A percentile compares a stretch with the other conserved stretches of the same genome.
Conservation (phyloP, 92 coral and sea anemone genomes). For the Nematostella vectensis region DNA sequence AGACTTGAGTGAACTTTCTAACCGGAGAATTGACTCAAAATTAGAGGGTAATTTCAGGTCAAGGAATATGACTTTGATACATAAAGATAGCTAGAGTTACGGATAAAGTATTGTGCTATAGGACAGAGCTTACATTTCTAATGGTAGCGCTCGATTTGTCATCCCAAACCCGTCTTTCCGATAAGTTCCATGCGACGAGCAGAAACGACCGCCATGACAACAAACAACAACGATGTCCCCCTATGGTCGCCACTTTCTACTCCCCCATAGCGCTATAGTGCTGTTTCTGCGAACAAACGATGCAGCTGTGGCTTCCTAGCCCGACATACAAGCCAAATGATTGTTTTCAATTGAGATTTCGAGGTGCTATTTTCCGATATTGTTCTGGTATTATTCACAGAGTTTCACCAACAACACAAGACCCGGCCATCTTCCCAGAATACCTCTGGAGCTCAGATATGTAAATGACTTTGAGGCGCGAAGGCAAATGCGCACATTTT, state of each 20-base stretch:
- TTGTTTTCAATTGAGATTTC: conserved; percentile 24
- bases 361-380: conserved; percentile 25
- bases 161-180: conserved; percentile 55
- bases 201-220: conserved; percentile 82
- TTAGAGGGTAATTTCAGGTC: no score
- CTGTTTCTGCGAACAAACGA: neutral
- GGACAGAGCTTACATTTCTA: conserved; percentile 79
- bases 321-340: conserved; percentile 9
- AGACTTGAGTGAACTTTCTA: no score
- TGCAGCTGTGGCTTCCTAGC: neutral
- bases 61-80: no score
- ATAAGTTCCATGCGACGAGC: conserved; percentile 45
- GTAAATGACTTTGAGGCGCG: neutral
- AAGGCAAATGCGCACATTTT: neutral
- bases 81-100: conserved; percentile 1
- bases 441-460: conserved; percentile 8
- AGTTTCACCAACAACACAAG: conserved; percentile 33
- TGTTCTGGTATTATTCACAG: conserved; percentile 2
- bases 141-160: conserved; percentile 85
- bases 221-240: conserved; percentile 48
- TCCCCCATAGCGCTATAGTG: conserved; percentile 23
- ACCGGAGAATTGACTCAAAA: no score
- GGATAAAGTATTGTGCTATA: neutral
- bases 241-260: conserved; percentile 17
- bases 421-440: conserved; percentile 21